A percentile compares a stretch with the other conserved stretches of the same genome.
These are phyloP conservation scores for Cinara cedri DNA, from an alignment of 2,888 invertebrate species.

Conservation along the genomic window DNA sequence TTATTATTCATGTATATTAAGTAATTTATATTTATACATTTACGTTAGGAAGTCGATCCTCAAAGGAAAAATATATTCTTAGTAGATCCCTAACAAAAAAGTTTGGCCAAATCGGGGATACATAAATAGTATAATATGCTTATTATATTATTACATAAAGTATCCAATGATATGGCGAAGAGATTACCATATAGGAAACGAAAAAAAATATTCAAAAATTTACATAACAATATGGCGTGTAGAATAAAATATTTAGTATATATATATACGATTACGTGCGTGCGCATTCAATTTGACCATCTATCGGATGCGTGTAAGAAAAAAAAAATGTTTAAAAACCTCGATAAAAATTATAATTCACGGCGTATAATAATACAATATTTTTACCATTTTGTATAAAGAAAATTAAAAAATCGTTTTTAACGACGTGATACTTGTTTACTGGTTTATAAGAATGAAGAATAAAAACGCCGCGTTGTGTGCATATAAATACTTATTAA, in stretches of 20 bases:
- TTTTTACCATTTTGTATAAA: conserved; percentile 3
- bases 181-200: conserved; percentile 11
- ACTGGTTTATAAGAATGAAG: too few relatives aligned
- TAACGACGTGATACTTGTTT: background rate
- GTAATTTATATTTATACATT: too few relatives aligned
- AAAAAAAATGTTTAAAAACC: conserved; percentile 29
- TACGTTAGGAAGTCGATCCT: too few relatives aligned
- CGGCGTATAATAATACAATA: background rate
- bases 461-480: too few relatives aligned
- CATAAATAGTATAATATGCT: too few relatives aligned
- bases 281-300: conserved; percentile 23
- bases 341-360: conserved; percentile 24
- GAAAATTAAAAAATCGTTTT: conserved; percentile 13
- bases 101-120: too few relatives aligned
- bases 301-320: background rate
- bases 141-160: too few relatives aligned
- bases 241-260: background rate
- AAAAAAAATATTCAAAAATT: conserved; percentile 10
- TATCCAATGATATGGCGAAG: background rate
- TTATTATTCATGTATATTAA: too few relatives aligned
- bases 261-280: background rate
- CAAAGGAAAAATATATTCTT: too few relatives aligned
- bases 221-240: conserved; percentile 46
- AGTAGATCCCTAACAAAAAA: too few relatives aligned
- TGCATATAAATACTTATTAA: too few relatives aligned